Evolutionary conservation across 2,888 invertebrate species (phyloP).

Genomic region (Drosophila mercatorum): DNA sequence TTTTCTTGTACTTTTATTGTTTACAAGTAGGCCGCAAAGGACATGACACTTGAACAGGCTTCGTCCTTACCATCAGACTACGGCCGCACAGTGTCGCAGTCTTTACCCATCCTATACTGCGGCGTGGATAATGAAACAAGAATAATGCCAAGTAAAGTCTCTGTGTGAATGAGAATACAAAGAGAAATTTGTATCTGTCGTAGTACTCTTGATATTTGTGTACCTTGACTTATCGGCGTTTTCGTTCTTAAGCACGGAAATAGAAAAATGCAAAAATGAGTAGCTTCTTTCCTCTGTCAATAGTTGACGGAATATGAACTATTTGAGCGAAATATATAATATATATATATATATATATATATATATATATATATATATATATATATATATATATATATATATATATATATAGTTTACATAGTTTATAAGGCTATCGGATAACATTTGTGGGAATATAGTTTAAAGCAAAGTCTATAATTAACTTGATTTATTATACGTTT

Average conservation of each 20-base stretch:
- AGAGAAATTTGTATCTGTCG: slow-evolving; percentile 1
- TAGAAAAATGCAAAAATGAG: neutral
- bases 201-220: slow-evolving; percentile 9
- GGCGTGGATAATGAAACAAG: slow-evolving; percentile 44
- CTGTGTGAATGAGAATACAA: slow-evolving; percentile 7
- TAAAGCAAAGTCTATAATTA: neutral
- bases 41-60: slow-evolving; percentile 64
- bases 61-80: slow-evolving; percentile 39
- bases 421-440: too few species aligned
- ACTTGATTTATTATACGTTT: too few species aligned
- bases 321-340: neutral
- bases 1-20: slow-evolving; percentile 52
- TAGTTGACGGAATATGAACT: neutral
- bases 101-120: slow-evolving; percentile 33
- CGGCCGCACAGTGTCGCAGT: slow-evolving; percentile 42
- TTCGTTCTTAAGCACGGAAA: neutral
- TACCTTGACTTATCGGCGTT: slow-evolving; percentile 10
- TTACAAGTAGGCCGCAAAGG: slow-evolving; percentile 74
- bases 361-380: too few species aligned
- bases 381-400: too few species aligned
- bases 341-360: neutral
- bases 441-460: neutral
- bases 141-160: slow-evolving; percentile 8
- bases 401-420: too few species aligned
- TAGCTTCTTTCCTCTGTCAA: neutral